Base-by-base conservation (phyloP, 64 coral and sea anemone genomes). In the Stylophora pistillata region DNA sequence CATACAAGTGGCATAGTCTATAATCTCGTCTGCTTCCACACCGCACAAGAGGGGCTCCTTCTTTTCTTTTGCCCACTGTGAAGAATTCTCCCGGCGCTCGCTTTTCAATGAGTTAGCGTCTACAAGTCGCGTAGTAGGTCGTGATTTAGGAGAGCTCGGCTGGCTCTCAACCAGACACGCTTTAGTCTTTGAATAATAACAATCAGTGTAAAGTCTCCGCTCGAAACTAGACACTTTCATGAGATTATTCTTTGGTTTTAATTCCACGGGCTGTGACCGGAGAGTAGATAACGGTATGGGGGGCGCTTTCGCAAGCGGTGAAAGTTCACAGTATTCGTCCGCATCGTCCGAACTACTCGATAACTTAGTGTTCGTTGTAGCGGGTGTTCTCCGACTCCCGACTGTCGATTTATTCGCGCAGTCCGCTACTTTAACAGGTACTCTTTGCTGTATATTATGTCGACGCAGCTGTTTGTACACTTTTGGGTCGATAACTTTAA, bases 1-100 rank as follows among this genome's bases (percentile, higher is more conserved):
- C 97, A 99, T 99, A 62, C 97, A 99, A 9, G 90, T 99, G 71
- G 83, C 91, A 80, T 95, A 99, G 88, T 99, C 97, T 61, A 99
- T 88, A 9, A 92, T 81, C 47, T 99, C 93, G 34, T 95, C 93
- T 58, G 95, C 81, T 63, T 90, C 87, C 37, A 81, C 74, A 25
- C 87, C 95, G 30, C 91, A 92, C 52, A 92, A 90, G 55, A 60
- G 58, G 52, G 80, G 31, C 57, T 94, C 92, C 18, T 86, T 58
- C 52, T 78, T 89, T 10, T 94, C 88, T 27, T 72, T 73, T 32
- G 53, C 13, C 68, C 88, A 74, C 31, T 90, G 74, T 21, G 29
- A 31, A 56, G 84, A 72, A 61, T 25, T 27, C 13, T 90, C 81
- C 18, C 25, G 54, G 86, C 54, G 85, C 21, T 76, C 29, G 14